These are phyloP conservation scores for Isurus oxyrinchus DNA, from an alignment of 2,113 vertebrate genomes.

Conservation along the genomic window DNA sequence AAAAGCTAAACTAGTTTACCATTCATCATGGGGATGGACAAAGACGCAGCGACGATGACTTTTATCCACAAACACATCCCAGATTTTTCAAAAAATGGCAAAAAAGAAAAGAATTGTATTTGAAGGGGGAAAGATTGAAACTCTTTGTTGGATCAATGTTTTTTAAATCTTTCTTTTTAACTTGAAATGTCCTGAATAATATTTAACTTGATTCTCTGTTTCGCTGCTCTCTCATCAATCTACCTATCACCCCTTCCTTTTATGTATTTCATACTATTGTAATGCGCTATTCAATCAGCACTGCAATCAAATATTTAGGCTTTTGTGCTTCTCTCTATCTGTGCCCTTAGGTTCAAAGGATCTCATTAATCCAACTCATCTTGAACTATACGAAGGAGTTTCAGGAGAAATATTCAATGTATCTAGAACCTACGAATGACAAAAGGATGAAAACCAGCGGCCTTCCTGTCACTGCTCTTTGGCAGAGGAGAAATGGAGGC, in stretches of 20 bases:
- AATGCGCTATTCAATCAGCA: conserved; percentile 42
- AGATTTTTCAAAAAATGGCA: conserved; percentile 25
- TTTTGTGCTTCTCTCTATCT: conserved; percentile 54
- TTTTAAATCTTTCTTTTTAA: conserved; percentile 37
- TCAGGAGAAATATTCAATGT: conserved; percentile 31
- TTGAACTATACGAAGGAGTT: conserved; percentile 26
- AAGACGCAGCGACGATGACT: not conserved
- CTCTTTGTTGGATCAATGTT: conserved; percentile 30
- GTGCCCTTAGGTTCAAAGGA: conserved; percentile 51
- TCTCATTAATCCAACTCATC: conserved; percentile 56
- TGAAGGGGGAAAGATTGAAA: conserved; percentile 28
- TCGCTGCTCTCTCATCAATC: conserved; percentile 29
- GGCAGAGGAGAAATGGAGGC: not conserved
- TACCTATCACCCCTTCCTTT: conserved; percentile 36
- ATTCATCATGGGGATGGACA: conserved; percentile 29
- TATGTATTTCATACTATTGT: conserved; percentile 37
- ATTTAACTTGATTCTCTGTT: conserved; percentile 37
- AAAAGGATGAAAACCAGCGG: conserved; percentile 14
- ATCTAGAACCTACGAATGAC: conserved; percentile 24
- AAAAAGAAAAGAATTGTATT: not conserved
- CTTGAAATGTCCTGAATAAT: conserved; percentile 37
- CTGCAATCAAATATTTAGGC: conserved; percentile 60
- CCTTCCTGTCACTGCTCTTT: not conserved
- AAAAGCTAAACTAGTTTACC: conserved; percentile 36
- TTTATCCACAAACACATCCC: conserved; percentile 29